Evolutionary conservation across 2,888 invertebrate genomes (phyloP).

Genomic region (Syrista parreyssii): DNA sequence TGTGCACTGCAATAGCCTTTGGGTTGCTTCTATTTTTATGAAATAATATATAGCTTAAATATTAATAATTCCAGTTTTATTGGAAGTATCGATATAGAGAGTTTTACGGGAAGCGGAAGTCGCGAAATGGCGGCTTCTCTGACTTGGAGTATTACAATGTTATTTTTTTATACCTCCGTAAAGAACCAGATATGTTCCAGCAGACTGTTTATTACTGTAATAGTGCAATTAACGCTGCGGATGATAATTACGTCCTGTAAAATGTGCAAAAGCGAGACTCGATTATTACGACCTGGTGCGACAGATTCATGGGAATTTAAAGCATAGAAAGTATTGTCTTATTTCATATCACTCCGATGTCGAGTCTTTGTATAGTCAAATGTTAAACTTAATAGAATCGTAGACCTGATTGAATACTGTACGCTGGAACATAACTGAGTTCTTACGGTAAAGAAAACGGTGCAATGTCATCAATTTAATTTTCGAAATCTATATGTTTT

Average conservation of each 20-base stretch:
- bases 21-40: conserved; percentile 59
- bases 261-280: neutral
- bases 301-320: neutral
- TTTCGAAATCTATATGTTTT: conserved; percentile 5
- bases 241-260: neutral
- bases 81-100: conserved; percentile 59
- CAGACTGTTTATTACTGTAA: conserved; percentile 19
- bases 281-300: neutral
- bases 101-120: conserved; percentile 43
- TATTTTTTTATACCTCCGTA: conserved; percentile 55
- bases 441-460: conserved; percentile 42
- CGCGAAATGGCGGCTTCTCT: conserved; percentile 18
- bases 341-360: conserved; percentile 4
- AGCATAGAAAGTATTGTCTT: conserved; percentile 17
- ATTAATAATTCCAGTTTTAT: conserved; percentile 63
- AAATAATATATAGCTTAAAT: conserved; percentile 51
- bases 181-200: conserved; percentile 50
- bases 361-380: neutral
- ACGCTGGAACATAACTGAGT: conserved; percentile 48
- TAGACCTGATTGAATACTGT: conserved; percentile 30
- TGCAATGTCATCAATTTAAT: conserved; percentile 53
- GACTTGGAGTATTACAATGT: conserved; percentile 39
- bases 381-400: neutral
- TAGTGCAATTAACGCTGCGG: neutral
- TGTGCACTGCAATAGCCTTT: conserved; percentile 55